phyloP scores from a whole-genome alignment of 2,113 vertebrate species.

The Siphamia tubifer region DNA sequence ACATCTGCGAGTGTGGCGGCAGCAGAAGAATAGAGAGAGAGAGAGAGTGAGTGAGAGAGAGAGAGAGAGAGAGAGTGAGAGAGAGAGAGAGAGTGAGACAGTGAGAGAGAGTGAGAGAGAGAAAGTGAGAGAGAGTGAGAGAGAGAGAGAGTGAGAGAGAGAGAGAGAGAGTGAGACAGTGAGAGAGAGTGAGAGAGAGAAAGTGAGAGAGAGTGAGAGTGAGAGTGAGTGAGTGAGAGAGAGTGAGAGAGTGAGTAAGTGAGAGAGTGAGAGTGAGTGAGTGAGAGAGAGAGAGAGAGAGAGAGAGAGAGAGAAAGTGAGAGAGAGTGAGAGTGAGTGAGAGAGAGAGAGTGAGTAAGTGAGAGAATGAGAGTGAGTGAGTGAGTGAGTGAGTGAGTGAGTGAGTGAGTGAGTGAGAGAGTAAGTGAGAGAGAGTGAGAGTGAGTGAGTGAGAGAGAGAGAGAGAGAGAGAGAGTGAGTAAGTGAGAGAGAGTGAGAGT shows the following conservation, averaged over 20 bases:
- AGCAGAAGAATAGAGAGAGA: not conserved
- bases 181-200: constrained; percentile 6
- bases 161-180: not conserved
- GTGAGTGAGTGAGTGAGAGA: too few relatives aligned
- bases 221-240: not conserved
- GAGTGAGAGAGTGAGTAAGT: constrained; percentile 18
- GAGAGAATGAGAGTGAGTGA: not conserved
- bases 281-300: constrained; percentile 5
- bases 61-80: not conserved
- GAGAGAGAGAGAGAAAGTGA: too few relatives aligned
- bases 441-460: not conserved
- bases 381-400: not conserved
- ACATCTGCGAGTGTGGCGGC: not conserved
- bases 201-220: not conserved
- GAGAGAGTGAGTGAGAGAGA: not conserved
- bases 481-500: not conserved
- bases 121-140: not conserved
- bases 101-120: not conserved
- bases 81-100: constrained; percentile 19
- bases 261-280: not conserved
- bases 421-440: not conserved
- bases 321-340: not conserved
- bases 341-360: constrained; percentile 5
- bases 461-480: too few relatives aligned
- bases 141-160: not conserved